Percentiles rank a stretch among this genome's conserved stretches.
phyloP scores from a whole-genome alignment of 2,888 invertebrate species.

The Drosophila borealis region DNA sequence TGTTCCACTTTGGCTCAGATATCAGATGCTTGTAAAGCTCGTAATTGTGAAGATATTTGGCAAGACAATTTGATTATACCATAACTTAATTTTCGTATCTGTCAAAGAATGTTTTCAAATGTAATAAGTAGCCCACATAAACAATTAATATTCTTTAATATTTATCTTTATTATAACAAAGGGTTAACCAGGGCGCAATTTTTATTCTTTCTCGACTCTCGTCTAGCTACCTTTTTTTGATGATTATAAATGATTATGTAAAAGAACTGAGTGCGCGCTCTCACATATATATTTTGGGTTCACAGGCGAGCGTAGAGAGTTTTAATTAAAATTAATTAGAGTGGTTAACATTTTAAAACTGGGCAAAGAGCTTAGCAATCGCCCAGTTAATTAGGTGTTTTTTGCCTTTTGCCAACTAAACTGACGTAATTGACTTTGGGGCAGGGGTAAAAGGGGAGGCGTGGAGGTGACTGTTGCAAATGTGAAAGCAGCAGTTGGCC shows the following conservation, averaged over 20 bases:
- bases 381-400: constrained; percentile 64
- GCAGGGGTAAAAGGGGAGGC: background rate
- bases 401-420: constrained; percentile 28
- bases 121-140: background rate
- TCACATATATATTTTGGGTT: constrained; percentile 25
- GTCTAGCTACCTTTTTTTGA: constrained; percentile 11
- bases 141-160: constrained; percentile 18
- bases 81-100: background rate
- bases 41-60: too few relatives aligned
- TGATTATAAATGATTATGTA: constrained; percentile 45
- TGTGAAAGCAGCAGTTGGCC: constrained; percentile 74
- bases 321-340: constrained; percentile 71
- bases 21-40: too few relatives aligned
- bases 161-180: background rate
- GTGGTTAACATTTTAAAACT: constrained; percentile 50
- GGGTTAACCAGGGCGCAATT: background rate
- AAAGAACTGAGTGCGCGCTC: constrained; percentile 8
- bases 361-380: constrained; percentile 48
- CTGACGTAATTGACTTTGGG: constrained; percentile 57
- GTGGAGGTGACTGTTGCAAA: constrained; percentile 45
- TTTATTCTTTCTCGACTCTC: background rate
- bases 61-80: too few relatives aligned
- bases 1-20: too few relatives aligned
- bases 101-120: background rate
- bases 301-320: constrained; percentile 19